These are phyloP conservation scores for Lutjanus campechanus DNA, from an alignment of 2,797 vertebrate genomes.

Conservation along the genomic window DNA sequence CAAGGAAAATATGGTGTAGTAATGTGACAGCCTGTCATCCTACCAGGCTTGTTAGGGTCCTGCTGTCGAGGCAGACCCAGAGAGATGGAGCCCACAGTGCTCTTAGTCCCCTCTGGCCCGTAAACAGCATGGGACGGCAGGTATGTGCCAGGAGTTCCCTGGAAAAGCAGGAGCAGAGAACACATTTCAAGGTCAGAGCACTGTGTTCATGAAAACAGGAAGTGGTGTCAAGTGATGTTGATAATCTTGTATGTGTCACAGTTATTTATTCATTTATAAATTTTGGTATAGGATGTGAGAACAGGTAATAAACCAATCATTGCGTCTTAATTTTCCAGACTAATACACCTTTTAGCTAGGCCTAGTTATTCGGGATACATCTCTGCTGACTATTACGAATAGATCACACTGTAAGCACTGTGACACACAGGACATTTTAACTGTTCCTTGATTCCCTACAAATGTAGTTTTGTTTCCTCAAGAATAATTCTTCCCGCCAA, in stretches of 20 bases:
- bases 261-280: slow-evolving; percentile 5
- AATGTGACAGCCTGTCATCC: slow-evolving; percentile 49
- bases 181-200: slow-evolving; percentile 40
- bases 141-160: slow-evolving; percentile 98
- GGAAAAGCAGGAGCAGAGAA: slow-evolving; percentile 50
- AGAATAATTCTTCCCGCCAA: background rate
- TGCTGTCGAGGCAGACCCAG: slow-evolving; percentile 96
- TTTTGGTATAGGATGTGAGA: background rate
- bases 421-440: no score
- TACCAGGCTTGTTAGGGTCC: slow-evolving; percentile 93
- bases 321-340: background rate
- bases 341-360: background rate
- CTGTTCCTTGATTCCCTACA: background rate
- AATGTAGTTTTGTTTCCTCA: background rate
- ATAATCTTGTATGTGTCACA: slow-evolving; percentile 7
- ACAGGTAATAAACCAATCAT: slow-evolving; percentile 1
- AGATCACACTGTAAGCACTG: background rate
- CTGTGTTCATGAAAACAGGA: slow-evolving; percentile 21
- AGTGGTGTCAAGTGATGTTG: slow-evolving; percentile 16
- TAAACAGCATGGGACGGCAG: slow-evolving; percentile 94
- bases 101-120: slow-evolving; percentile 91
- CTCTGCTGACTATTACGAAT: background rate
- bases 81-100: slow-evolving; percentile 95
- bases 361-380: background rate
- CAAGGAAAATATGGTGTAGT: background rate